Conservation (phyloP, 2,888 invertebrate genomes). For the Lycia hirtaria region DNA sequence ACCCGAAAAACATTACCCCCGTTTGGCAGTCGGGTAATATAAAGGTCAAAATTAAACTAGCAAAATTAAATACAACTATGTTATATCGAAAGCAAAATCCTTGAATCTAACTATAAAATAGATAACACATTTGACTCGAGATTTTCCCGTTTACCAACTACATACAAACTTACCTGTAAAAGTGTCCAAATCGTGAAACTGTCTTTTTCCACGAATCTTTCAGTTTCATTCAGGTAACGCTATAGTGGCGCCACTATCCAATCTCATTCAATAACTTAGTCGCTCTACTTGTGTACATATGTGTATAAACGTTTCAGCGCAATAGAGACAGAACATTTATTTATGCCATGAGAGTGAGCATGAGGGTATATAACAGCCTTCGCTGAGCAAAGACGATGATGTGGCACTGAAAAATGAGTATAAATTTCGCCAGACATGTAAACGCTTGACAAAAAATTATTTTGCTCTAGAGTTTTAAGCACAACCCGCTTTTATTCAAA, state of each 20-base stretch:
- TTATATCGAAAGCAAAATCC: constrained; percentile 51
- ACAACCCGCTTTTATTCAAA: neutral
- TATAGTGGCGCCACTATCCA: no score
- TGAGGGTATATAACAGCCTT: constrained; percentile 58
- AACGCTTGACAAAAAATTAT: neutral
- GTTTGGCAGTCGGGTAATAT: no score
- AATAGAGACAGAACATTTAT: constrained; percentile 49
- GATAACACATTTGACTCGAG: constrained; percentile 42
- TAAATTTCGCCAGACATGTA: constrained; percentile 12
- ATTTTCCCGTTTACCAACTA: constrained; percentile 59
- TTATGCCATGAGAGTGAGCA: constrained; percentile 47
- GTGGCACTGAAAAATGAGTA: constrained; percentile 20
- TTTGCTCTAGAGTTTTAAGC: neutral
- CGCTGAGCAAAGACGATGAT: constrained; percentile 53
- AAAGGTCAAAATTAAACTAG: neutral
- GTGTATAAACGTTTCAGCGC: constrained; percentile 54
- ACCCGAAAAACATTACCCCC: no score
- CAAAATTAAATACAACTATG: constrained; percentile 25
- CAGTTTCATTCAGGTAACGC: no score
- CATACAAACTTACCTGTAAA: neutral
- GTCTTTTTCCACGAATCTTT: no score
- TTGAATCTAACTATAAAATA: constrained; percentile 41
- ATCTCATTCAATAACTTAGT: neutral
- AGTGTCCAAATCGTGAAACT: no score
- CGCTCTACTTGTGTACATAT: neutral